Conservation (phyloP, 2,888 invertebrate genomes). For the Phorcus lineatus region DNA sequence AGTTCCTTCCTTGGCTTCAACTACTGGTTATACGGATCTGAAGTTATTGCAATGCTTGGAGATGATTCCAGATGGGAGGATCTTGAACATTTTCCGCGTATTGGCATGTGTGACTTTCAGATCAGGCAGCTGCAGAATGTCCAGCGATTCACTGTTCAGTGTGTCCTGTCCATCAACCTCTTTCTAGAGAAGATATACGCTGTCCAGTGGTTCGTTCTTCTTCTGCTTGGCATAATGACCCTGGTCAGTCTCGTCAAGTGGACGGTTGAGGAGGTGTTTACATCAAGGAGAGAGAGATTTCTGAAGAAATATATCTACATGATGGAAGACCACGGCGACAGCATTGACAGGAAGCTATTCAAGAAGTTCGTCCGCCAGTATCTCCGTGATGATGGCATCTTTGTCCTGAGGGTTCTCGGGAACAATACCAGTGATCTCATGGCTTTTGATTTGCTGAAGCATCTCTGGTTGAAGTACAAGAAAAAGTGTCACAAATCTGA, state of each 20-base stretch:
- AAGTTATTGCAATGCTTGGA: not conserved
- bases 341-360: conserved; percentile 45
- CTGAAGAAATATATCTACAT: conserved; percentile 8
- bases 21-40: not conserved
- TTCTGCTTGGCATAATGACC: conserved; percentile 52
- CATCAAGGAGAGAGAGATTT: not conserved
- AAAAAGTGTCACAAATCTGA: not conserved
- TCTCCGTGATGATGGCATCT: conserved; percentile 18
- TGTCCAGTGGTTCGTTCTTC: conserved; percentile 61
- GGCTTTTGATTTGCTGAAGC: not conserved
- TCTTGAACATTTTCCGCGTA: conserved; percentile 41
- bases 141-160: conserved; percentile 59
- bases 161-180: conserved; percentile 59
- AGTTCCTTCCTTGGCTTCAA: not conserved
- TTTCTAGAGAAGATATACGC: conserved; percentile 64
- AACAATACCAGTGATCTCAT: not conserved
- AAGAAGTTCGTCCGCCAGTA: conserved; percentile 35
- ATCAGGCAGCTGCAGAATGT: conserved; percentile 62
- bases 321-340: conserved; percentile 40
- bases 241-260: not conserved
- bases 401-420: not conserved
- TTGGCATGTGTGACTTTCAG: conserved; percentile 61
- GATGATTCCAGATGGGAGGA: not conserved
- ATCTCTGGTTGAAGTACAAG: not conserved
- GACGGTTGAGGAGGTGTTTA: not conserved